Evolutionary conservation across 2,113 vertebrate species (phyloP).

Genomic region (Opisthocomus hoazin): DNA sequence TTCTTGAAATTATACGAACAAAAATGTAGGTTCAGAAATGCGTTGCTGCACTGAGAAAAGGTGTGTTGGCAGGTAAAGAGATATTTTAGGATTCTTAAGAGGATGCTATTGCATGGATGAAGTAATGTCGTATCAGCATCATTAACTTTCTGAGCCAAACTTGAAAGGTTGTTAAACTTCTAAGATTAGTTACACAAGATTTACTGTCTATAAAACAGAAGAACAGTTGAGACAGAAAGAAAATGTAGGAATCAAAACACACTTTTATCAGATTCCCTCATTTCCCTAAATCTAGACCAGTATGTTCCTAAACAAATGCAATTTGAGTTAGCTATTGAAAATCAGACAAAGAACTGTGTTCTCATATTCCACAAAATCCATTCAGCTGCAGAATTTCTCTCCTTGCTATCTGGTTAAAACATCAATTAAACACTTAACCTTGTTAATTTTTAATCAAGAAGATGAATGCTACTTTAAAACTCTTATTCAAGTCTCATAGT

Average conservation of each 20-base stretch:
- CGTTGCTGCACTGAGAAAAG: background rate
- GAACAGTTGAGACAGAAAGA: background rate
- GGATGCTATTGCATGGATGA: background rate
- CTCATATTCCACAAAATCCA: background rate
- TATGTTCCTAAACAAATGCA: background rate
- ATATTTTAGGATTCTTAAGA: background rate
- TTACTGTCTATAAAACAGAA: background rate
- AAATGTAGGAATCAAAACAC: background rate
- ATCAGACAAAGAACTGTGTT: background rate
- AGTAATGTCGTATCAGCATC: background rate
- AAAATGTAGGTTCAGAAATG: background rate
- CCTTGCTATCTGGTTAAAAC: background rate
- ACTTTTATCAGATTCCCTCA: background rate
- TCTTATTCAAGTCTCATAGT: background rate
- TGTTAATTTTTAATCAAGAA: conserved; percentile 11
- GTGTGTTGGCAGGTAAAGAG: background rate
- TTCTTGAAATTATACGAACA: background rate
- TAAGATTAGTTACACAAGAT: background rate
- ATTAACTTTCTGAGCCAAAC: background rate
- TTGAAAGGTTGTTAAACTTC: background rate
- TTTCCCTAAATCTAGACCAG: background rate
- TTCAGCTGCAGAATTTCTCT: background rate
- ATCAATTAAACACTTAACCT: background rate
- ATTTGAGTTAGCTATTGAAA: background rate
- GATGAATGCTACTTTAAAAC: background rate